Conservation (phyloP, 2,113 vertebrate genomes). For the Callithrix jacchus region DNA sequence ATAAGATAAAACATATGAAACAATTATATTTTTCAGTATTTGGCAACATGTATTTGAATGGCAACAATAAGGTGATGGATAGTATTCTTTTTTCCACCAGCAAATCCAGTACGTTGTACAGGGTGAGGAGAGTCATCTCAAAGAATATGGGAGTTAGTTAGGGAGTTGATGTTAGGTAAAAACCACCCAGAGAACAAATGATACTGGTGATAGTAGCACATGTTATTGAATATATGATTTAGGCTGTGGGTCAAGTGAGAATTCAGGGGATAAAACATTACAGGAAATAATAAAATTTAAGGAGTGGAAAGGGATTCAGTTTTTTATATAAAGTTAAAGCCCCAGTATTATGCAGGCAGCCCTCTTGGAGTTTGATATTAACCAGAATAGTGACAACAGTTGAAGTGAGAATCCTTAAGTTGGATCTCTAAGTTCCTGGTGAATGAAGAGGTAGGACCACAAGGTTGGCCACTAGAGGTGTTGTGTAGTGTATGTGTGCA, state of each 20-base stretch:
- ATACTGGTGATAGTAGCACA: fast-evolving
- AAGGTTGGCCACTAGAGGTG: background rate
- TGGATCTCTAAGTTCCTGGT: background rate
- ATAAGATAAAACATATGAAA: background rate
- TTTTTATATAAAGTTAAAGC: background rate
- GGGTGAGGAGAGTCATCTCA: background rate
- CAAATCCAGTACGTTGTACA: background rate
- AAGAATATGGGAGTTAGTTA: fast-evolving
- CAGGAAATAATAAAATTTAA: background rate
- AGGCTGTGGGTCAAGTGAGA: background rate
- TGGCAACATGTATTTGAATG: background rate
- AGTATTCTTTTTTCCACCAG: background rate
- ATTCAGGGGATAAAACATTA: background rate
- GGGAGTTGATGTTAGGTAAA: background rate
- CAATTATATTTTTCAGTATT: background rate
- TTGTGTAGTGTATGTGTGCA: background rate
- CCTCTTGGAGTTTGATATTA: background rate
- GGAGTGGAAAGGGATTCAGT: fast-evolving
- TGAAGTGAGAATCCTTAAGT: background rate
- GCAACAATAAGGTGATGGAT: background rate
- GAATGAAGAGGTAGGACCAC: background rate
- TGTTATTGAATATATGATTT: background rate
- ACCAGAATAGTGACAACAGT: background rate
- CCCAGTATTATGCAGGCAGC: background rate
- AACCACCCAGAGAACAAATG: background rate